Conservation (phyloP, 1,140 invertebrate genomes). For the Mercenaria mercenaria region DNA sequence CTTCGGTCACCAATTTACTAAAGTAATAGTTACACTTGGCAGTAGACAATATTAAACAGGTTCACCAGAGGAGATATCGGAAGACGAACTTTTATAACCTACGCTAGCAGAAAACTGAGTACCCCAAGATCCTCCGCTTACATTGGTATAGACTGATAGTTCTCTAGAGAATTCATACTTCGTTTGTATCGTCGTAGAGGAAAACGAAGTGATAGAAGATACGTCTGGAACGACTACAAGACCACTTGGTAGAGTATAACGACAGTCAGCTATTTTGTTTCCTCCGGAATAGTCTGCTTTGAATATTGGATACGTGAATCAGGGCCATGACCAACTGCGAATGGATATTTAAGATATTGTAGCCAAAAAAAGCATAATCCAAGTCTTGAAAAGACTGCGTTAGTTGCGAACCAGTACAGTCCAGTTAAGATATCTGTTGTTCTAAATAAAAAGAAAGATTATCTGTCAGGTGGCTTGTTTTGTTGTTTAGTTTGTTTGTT, state of each 20-base stretch:
- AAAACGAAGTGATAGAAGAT: background rate
- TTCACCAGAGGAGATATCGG: conserved; percentile 11
- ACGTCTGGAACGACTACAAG: conserved; percentile 22
- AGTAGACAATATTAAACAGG: background rate
- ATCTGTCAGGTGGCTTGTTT: too few species aligned
- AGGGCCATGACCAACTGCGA: conserved; percentile 36
- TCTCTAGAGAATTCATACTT: conserved; percentile 13
- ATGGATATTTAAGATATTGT: conserved; percentile 49
- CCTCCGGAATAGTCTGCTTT: background rate
- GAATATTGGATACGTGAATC: conserved; percentile 61
- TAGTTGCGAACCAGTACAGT: background rate
- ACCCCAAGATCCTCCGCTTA: conserved; percentile 9
- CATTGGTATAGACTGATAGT: conserved; percentile 9
- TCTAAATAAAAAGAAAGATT: too few species aligned
- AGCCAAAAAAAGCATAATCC: conserved; percentile 51
- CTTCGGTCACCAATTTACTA: background rate
- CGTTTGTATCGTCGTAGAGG: conserved; percentile 10
- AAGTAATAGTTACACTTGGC: conserved; percentile 40
- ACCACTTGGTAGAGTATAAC: conserved; percentile 14
- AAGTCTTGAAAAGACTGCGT: conserved; percentile 31
- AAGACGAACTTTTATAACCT: conserved; percentile 26
- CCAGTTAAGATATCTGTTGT: too few species aligned
- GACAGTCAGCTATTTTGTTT: conserved; percentile 19
- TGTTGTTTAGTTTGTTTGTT: too few species aligned
- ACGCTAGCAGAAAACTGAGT: conserved; percentile 8